Evolutionary conservation across 2,797 vertebrate species (phyloP).

Genomic region (Cyprinodon diabolis): DNA sequence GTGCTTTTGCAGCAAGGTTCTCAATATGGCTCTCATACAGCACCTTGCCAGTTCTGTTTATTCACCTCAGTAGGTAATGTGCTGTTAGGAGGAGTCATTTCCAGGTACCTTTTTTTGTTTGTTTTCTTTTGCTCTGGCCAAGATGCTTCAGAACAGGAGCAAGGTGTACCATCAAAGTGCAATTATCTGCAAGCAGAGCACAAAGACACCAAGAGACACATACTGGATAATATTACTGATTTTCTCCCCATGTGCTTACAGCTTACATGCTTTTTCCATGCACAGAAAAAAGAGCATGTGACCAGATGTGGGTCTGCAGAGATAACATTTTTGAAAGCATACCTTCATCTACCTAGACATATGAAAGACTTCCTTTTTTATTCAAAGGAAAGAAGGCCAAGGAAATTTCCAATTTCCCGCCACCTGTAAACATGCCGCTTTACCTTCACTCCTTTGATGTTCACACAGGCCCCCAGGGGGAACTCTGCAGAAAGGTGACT

Average conservation of each 20-base stretch:
- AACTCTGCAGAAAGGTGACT: conserved; percentile 66
- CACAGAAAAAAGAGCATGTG: neutral
- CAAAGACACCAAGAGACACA: conserved; percentile 18
- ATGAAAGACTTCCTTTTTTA: conserved; percentile 46
- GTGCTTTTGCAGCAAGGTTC: conserved; percentile 48
- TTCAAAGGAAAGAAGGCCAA: conserved; percentile 58
- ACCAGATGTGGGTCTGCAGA: conserved; percentile 3
- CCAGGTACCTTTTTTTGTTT: conserved; percentile 37
- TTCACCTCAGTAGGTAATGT: conserved; percentile 47
- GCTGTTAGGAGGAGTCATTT: conserved; percentile 29
- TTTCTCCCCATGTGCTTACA: neutral
- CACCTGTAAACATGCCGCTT: conserved; percentile 81
- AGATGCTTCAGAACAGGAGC: conserved; percentile 38
- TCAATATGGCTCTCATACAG: conserved; percentile 44
- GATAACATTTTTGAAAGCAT: neutral
- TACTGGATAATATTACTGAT: conserved; percentile 10
- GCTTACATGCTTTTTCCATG: neutral
- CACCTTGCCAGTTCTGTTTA: conserved; percentile 44
- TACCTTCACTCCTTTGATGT: conserved; percentile 78
- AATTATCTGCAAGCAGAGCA: conserved; percentile 42
- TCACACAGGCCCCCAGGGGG: conserved; percentile 76
- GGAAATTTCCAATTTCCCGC: conserved; percentile 82
- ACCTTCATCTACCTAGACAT: conserved; percentile 1
- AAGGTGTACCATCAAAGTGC: conserved; percentile 48
- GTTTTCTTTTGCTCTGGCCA: conserved; percentile 23